phyloP scores from a whole-genome alignment of 2,888 invertebrate species.

The Leptinotarsa juncta region DNA sequence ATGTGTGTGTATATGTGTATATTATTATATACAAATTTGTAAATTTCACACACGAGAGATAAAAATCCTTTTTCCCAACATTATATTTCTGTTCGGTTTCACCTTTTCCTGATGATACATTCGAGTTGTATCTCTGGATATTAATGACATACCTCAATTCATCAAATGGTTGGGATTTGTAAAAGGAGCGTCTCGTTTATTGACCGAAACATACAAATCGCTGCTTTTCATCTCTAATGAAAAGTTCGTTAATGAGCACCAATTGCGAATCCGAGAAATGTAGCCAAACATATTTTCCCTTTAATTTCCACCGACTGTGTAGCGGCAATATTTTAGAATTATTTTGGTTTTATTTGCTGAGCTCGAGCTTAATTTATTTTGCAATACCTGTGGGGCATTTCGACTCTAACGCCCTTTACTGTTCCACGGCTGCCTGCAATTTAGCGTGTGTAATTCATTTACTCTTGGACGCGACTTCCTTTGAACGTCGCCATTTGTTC shows the following conservation, averaged over 20 bases:
- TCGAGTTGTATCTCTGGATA: too few species aligned
- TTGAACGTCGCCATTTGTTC: conserved; percentile 20
- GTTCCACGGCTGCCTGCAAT: conserved; percentile 35
- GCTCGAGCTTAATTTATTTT: conserved; percentile 38
- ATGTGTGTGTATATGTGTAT: too few species aligned
- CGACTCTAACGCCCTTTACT: conserved; percentile 39
- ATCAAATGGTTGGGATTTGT: too few species aligned
- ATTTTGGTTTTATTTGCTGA: conserved; percentile 35
- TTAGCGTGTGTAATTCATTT: conserved; percentile 40
- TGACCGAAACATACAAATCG: background rate
- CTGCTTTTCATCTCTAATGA: conserved; percentile 8
- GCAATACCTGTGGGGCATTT: conserved; percentile 43
- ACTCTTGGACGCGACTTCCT: conserved; percentile 36
- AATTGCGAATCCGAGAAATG: conserved; percentile 19
- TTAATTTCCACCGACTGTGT: conserved; percentile 26
- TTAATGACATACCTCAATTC: too few species aligned
- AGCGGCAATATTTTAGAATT: conserved; percentile 29
- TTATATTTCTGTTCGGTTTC: too few species aligned
- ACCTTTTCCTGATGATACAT: too few species aligned
- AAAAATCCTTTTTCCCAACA: too few species aligned
- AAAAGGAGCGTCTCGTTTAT: too few species aligned
- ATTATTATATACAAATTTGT: too few species aligned
- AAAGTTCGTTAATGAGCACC: conserved; percentile 15
- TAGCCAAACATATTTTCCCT: conserved; percentile 25
- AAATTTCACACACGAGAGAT: too few species aligned